Evolutionary conservation across 2,113 vertebrate genomes (phyloP).

Genomic region (Hiodon alosoides): DNA sequence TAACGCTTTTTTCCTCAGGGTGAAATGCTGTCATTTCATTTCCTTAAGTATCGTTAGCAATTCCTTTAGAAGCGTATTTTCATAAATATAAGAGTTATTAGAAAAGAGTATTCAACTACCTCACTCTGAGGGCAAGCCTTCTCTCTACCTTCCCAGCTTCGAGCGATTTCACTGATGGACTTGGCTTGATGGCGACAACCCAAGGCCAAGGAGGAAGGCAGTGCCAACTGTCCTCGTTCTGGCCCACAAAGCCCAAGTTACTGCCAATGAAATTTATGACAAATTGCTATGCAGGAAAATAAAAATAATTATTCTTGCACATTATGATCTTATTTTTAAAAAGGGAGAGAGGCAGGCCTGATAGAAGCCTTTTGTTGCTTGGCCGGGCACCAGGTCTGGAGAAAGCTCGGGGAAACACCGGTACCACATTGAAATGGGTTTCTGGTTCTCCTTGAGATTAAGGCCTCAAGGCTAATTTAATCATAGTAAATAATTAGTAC

Average conservation of each 20-base stretch:
- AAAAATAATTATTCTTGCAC: not conserved
- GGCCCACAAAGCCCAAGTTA: not conserved
- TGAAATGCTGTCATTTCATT: no score
- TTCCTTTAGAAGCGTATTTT: no score
- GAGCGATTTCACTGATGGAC: not conserved
- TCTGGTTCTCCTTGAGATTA: not conserved
- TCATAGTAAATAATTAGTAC: not conserved
- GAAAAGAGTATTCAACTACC: no score
- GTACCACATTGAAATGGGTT: not conserved
- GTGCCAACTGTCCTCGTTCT: not conserved
- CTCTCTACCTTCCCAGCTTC: not conserved
- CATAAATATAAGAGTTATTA: no score
- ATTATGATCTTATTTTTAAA: not conserved
- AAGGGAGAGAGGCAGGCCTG: not conserved
- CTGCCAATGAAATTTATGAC: not conserved
- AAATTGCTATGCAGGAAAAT: not conserved
- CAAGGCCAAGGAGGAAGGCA: not conserved
- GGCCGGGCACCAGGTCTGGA: not conserved
- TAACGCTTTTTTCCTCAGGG: no score
- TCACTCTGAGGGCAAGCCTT: no score
- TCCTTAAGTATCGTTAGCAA: no score
- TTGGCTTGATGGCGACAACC: not conserved
- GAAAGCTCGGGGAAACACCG: not conserved
- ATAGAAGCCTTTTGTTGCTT: not conserved
- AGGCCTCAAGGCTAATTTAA: not conserved